Percentiles rank a stretch among this genome's conserved stretches.
phyloP scores from a whole-genome alignment of 2,113 vertebrate genomes.

The Gorilla gorilla region DNA sequence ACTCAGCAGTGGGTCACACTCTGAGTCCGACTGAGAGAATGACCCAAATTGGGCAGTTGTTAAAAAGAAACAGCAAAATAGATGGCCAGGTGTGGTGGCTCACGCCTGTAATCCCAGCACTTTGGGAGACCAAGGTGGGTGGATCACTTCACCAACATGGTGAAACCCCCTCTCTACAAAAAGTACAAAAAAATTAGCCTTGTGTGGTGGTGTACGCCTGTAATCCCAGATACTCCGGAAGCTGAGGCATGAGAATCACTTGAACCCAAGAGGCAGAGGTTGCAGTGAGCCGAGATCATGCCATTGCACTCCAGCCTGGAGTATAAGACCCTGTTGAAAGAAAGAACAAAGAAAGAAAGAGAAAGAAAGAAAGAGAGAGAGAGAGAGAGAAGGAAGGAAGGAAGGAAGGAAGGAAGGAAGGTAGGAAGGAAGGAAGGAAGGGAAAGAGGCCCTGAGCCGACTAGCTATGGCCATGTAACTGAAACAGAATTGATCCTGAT shows the following conservation, averaged over 20 bases:
- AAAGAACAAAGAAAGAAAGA: not conserved
- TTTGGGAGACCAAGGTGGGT: not conserved
- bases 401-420: no score
- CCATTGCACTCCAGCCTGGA: not conserved
- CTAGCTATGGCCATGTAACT: not conserved
- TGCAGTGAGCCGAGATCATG: no score
- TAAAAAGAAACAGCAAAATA: not conserved
- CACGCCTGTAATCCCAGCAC: not conserved
- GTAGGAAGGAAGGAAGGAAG: no score
- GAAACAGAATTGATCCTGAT: not conserved
- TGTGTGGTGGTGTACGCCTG: not conserved
- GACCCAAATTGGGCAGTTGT: not conserved
- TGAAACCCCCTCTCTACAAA: no score
- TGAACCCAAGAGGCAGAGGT: not conserved
- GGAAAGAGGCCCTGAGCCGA: not conserved
- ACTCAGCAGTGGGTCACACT: not conserved
- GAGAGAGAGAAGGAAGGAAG: accelerated
- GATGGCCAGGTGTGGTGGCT: not conserved
- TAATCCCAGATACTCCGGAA: not conserved
- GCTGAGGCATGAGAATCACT: not conserved
- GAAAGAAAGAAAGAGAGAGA: no score
- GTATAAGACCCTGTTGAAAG: not conserved
- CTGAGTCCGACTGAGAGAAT: not conserved
- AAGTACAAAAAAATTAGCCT: no score
- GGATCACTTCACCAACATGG: not conserved